Evolutionary conservation across 2,797 vertebrate species (phyloP), one percentile per base, ranked within the genome.

Genomic region (Okamejei kenojei): DNA sequence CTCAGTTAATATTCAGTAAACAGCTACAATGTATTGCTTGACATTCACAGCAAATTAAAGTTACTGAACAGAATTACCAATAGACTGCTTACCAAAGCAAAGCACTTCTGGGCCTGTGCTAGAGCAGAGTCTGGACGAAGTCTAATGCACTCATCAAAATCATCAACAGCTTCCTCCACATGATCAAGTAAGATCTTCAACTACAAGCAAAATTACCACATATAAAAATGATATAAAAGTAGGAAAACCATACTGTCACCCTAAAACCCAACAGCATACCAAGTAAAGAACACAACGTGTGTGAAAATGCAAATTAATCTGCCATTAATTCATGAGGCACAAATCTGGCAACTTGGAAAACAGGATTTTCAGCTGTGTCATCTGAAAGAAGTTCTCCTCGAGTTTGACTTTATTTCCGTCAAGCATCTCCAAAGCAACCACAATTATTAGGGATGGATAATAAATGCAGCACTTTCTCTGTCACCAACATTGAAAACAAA

Each of bases 71-170:
- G 68, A 68, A 88, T 68, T 88, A 68, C n/a, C 32, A 35, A 23
- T 54, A 76, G 90, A 54, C 7, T n/a, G 9, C 98, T 95, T 96
- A 99, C 99, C 94, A 99, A 96, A 74, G 99, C 99, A 7, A 99
- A 99, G 95, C 99, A 99, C 93, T 99, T 99, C 96, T 99, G 99
- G 91, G 99, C 99, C 96, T 99, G 99, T 0, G 99, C 99, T 93
- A 99, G 97, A 93, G 99, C 99, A 78, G 98, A 99, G 95, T 99
- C 98, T 0, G 99, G 99, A 93, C 98, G 96, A 94, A 99, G 97
- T 91, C 97, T 95, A 95, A 99, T 99, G 96, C 99, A 99, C 96
- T 99, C 98, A 95, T 99, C 98, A 94, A 99, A 99, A 96, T 99
- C 99, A 93, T 97, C 97, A 86, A 99, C 99, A 1, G 99, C 99